Percentiles rank a stretch among this genome's conserved stretches.
Evolutionary conservation across 2,888 invertebrate species (phyloP).

Genomic region (Lathronympha strigana): DNA sequence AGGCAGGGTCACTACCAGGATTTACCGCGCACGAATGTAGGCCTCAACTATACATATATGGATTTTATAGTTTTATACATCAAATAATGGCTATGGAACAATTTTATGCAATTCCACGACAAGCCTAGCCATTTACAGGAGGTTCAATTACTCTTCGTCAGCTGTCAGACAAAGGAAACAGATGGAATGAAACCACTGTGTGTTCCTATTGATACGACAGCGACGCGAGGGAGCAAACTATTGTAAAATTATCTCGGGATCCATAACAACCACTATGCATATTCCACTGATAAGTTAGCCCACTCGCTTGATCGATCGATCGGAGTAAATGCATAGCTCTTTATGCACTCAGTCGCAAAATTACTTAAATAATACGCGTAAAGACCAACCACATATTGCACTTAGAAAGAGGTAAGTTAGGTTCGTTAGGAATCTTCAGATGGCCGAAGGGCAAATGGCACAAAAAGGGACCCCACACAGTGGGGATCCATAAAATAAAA

Average conservation of each 20-base stretch:
- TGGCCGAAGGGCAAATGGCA: no score
- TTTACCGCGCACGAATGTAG: not conserved
- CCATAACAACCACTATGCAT: not conserved
- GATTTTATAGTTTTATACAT: constrained; percentile 1
- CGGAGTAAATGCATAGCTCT: no score
- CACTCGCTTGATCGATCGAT: not conserved
- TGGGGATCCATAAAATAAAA: no score
- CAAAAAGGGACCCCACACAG: no score
- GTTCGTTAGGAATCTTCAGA: no score
- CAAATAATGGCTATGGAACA: not conserved
- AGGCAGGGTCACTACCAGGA: no score
- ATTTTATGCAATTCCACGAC: constrained; percentile 15
- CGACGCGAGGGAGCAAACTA: no score
- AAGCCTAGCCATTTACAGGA: constrained; percentile 15
- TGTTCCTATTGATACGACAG: not conserved
- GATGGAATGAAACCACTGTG: constrained; percentile 28
- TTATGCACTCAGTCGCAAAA: no score
- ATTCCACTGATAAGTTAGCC: not conserved
- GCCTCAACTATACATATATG: no score
- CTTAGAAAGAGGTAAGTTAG: no score
- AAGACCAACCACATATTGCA: no score
- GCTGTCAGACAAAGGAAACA: constrained; percentile 24
- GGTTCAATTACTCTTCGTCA: constrained; percentile 39
- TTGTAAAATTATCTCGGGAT: not conserved
- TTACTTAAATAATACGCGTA: no score